Percentiles rank a stretch among this genome's conserved stretches.
These are phyloP conservation scores for Gasterosteus nipponicus DNA, from an alignment of 2,113 vertebrate species.

Conservation along the genomic window DNA sequence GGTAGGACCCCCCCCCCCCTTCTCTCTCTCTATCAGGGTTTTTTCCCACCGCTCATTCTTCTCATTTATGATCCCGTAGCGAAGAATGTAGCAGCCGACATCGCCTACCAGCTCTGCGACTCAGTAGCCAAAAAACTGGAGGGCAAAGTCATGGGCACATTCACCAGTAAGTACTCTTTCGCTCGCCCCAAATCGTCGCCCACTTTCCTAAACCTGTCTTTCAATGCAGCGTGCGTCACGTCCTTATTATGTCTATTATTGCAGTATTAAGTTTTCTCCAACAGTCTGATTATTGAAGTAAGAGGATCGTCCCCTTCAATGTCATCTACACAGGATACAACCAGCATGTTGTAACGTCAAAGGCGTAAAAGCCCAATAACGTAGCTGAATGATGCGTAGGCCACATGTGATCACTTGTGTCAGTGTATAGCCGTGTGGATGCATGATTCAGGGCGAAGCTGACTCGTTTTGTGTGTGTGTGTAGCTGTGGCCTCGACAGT, in stretches of 20 bases:
- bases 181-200: neutral
- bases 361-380: neutral
- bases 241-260: neutral
- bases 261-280: conserved; percentile 22
- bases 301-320: neutral
- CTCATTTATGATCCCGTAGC: conserved; percentile 75
- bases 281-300: neutral
- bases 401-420: neutral
- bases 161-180: conserved; percentile 90
- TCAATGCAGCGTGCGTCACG: neutral
- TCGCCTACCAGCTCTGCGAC: conserved; percentile 92
- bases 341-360: neutral
- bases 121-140: conserved; percentile 97
- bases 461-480: neutral
- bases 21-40: neutral
- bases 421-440: neutral
- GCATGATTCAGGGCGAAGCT: neutral
- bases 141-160: conserved; percentile 99
- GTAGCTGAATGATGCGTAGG: neutral
- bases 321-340: neutral
- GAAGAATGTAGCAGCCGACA: conserved; percentile 98
- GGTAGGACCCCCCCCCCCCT: conserved; percentile 69
- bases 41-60: neutral
- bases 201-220: neutral
- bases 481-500: conserved; percentile 96